These are phyloP conservation scores for Amblyopsis rosae DNA, from an alignment of 2,113 vertebrate species.

Conservation along the genomic window DNA sequence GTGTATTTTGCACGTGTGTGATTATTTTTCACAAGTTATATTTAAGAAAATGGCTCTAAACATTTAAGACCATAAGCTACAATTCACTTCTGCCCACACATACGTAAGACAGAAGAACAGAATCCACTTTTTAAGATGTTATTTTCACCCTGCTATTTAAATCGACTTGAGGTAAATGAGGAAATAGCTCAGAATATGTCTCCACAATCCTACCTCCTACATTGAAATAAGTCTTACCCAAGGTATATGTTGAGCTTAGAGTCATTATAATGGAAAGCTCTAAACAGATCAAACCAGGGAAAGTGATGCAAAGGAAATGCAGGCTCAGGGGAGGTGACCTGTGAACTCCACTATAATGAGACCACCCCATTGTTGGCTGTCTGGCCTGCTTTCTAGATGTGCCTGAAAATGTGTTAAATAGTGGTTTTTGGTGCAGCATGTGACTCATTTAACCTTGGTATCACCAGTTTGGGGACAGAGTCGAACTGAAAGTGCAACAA, in stretches of 20 bases:
- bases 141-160: constrained; percentile 8
- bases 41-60: background rate
- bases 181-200: constrained; percentile 36
- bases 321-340: constrained; percentile 62
- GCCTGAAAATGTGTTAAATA: constrained; percentile 48
- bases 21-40: background rate
- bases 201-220: background rate
- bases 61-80: background rate
- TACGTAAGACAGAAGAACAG: background rate
- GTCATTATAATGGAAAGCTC: constrained; percentile 32
- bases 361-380: constrained; percentile 56
- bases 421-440: constrained; percentile 30
- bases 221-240: constrained; percentile 25
- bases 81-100: background rate
- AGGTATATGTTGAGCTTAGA: constrained; percentile 38
- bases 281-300: constrained; percentile 32
- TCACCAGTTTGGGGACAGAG: constrained; percentile 9
- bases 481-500: constrained; percentile 17
- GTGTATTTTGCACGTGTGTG: background rate
- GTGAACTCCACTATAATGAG: constrained; percentile 68
- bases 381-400: constrained; percentile 59
- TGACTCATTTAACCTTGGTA: constrained; percentile 43
- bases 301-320: constrained; percentile 34
- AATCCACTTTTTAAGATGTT: constrained; percentile 1
- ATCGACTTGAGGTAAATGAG: constrained; percentile 35